Percentiles rank a stretch among this genome's conserved stretches.
These are phyloP conservation scores for Camponotus pennsylvanicus DNA, from an alignment of 1,140 invertebrate species.

Conservation along the genomic window DNA sequence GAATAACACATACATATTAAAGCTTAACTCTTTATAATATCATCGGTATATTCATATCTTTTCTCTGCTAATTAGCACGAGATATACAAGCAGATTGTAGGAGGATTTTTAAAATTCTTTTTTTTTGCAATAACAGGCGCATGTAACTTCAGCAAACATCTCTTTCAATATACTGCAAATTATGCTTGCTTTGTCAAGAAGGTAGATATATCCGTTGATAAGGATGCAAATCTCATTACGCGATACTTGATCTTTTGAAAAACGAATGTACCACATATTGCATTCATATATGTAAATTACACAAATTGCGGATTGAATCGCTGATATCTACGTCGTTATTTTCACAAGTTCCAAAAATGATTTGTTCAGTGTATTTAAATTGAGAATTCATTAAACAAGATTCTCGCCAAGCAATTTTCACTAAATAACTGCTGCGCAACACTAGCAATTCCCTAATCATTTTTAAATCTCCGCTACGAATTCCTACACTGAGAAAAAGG, in stretches of 20 bases:
- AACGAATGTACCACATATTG: neutral
- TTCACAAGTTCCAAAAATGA: neutral
- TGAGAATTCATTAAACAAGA: constrained; percentile 6
- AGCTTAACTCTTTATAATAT: neutral
- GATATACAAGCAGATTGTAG: neutral
- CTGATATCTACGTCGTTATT: neutral
- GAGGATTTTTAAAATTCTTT: neutral
- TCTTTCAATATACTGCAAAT: neutral
- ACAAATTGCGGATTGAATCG: neutral
- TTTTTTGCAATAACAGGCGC: neutral
- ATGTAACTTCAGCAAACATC: neutral
- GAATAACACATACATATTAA: neutral
- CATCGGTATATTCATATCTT: neutral
- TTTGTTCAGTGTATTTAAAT: neutral
- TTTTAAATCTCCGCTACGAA: neutral
- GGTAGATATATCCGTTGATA: constrained; percentile 7
- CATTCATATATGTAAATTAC: neutral
- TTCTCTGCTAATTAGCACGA: neutral
- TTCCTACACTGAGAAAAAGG: neutral
- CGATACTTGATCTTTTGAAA: constrained; percentile 4
- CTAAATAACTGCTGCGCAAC: neutral
- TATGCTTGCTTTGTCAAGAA: neutral
- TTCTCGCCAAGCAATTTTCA: neutral
- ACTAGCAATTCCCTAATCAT: neutral
- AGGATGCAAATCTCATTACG: constrained; percentile 34